Percentiles rank a stretch among this genome's conserved stretches.
These are phyloP conservation scores for Cephus cinctus DNA, from an alignment of 1,140 invertebrate species.

Conservation along the genomic window DNA sequence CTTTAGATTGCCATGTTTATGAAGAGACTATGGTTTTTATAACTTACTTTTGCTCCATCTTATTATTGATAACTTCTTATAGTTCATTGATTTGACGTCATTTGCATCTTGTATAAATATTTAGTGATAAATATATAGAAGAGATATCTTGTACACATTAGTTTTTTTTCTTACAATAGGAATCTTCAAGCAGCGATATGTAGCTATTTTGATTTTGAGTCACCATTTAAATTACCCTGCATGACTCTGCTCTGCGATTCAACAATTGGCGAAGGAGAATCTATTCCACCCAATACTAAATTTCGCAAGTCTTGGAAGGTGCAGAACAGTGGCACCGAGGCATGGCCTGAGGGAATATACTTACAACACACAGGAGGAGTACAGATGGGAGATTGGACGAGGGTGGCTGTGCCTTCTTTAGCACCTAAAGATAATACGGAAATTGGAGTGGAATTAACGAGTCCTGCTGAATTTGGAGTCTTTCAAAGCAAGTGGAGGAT, in stretches of 20 bases:
- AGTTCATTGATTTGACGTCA: too few species aligned
- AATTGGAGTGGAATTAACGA: conserved; percentile 68
- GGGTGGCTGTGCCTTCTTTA: conserved; percentile 63
- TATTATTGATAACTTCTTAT: conserved; percentile 1
- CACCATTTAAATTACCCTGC: conserved; percentile 64
- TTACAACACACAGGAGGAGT: conserved; percentile 67
- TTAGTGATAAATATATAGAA: too few species aligned
- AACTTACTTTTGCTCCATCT: conserved; percentile 2
- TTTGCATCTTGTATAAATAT: too few species aligned
- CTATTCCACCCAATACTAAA: conserved; percentile 70
- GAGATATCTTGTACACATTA: too few species aligned
- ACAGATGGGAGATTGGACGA: conserved; percentile 59
- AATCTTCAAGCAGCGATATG: conserved; percentile 94
- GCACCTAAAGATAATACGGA: conserved; percentile 67
- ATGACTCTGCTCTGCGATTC: conserved; percentile 80
- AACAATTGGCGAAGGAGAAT: conserved; percentile 73
- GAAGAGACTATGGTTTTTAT: background rate
- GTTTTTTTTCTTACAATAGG: conserved; percentile 62
- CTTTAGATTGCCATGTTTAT: background rate
- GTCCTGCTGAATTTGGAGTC: conserved; percentile 68
- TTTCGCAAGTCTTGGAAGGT: conserved; percentile 82
- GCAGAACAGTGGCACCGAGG: conserved; percentile 74
- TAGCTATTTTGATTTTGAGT: conserved; percentile 90
- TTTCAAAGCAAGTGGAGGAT: conserved; percentile 84
- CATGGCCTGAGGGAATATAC: conserved; percentile 76